Base-by-base conservation (phyloP, 2,888 invertebrate genomes). In the Plebejus melissa region DNA sequence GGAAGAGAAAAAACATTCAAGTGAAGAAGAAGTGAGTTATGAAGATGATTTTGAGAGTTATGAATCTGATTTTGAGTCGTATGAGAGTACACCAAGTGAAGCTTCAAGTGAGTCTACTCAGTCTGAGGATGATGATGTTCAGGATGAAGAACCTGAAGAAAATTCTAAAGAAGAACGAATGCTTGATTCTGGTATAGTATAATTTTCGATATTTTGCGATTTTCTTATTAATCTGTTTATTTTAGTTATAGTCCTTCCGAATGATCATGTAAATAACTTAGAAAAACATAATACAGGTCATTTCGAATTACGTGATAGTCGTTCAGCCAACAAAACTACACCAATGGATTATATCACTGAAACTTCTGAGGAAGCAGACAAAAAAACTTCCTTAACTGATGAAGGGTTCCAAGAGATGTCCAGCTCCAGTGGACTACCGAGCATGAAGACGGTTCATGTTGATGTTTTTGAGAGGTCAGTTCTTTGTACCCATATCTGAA, bases 31-130 rank as follows among this genome's bases (percentile, higher is more conserved):
- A 38, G 77, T 89, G 0, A 91, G 88, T 76, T 94, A 94, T 76
- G 94, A 93, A 84, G 93, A 94, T n/a, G 94, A 94, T 75, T 94
- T 94, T 65, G 94, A 94, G 76, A 93, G 93, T 70, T 94, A 94
- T 79, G 93, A 93, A 79, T 94, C 94, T 0, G 94, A 94, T 79
- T 94, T 94, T 75, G 93, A 94, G 13, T 93, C 94, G 0, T 91
- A 92, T 76, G 90, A 90, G 72, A 90, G 88, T 77, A 74, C 70
- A 16, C 50, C 77, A 7, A 79, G 76, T 74, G 79, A 80, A n/a
- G 54, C 75, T 1, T 58, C 79, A 77, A 76, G 74, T 41, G 36
- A 58, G 6, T 58, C 74, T 11, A 36, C 65, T 65, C 65, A 65
- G 11, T 80, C 80, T 60, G 79, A 82, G 60, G 80, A 78, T 9